Evolutionary conservation across 2,888 invertebrate species (phyloP), one percentile per base, ranked within the genome.

Genomic region (Emesis russula): DNA sequence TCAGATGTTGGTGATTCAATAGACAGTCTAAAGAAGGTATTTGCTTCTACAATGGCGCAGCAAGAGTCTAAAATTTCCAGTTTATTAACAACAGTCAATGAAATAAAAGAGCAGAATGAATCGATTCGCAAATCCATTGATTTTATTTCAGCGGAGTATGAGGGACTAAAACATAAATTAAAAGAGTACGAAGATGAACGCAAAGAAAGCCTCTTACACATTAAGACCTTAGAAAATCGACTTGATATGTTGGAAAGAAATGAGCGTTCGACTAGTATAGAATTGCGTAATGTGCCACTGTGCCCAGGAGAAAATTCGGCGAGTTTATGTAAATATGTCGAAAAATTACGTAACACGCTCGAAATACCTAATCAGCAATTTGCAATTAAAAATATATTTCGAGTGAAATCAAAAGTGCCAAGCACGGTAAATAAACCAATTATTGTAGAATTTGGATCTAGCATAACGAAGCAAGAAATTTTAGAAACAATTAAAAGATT

Each of bases 371-470:
- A 38, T 15, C 38, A 71, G 18, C 18, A 15, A 38, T 7, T 36
- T 15, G 15, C 71, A 15, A 38, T 81, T 11, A 73, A 53, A 41
- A 71, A 81, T 9, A 36, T 73, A n/a, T 81, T 58, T 63, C 63
- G 81, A 31, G 15, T 74, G 18, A 81, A 81, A 18, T 58, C 81
- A 53, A 81, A 63, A 41, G 41, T 11, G 31, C 9, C 31, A 31
- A 66, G 11, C 18, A 7, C 73, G 15, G 9, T 3, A 3, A 63
- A 58, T 15, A 73, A 38, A 7, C 81, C 81, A 0, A 73, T 81
- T 9, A 31, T 81, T 1, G 81, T 63, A 13, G 63, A 81, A 6
- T 73, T 81, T 73, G 63, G 73, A 7, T 53, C 81, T 25, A 74
- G 63, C 0, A 41, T 74, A 2, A 13, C 66, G 3, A 81, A 74